Percentiles rank a stretch among this genome's conserved stretches.
phyloP scores from a whole-genome alignment of 2,113 vertebrate species.

The Sminthopsis crassicaudata region DNA sequence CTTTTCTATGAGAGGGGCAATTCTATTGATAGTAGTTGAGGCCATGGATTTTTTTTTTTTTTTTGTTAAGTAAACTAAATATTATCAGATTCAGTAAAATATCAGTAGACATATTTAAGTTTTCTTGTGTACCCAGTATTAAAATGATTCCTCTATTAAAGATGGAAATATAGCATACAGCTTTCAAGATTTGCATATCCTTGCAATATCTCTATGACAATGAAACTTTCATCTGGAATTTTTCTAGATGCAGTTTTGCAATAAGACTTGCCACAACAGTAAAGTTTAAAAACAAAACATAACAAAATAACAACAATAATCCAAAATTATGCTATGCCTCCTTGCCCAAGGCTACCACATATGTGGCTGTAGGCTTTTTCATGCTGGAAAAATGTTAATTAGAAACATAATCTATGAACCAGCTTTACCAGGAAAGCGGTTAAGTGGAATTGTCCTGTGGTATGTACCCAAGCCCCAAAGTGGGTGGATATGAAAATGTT shows the following conservation, averaged over 20 bases:
- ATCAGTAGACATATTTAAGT: not conserved
- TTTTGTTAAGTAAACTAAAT: not conserved
- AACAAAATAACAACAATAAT: not conserved
- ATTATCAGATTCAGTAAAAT: not conserved
- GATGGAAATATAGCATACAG: not conserved
- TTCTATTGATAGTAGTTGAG: not conserved
- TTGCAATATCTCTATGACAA: conserved; percentile 37
- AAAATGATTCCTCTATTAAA: conserved; percentile 23
- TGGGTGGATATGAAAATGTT: not conserved
- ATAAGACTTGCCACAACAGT: not conserved
- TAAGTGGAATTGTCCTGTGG: not conserved
- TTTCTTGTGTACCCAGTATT: not conserved
- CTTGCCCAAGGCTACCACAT: conserved; percentile 57
- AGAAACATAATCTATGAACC: conserved; percentile 74
- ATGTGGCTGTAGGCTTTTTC: conserved; percentile 48
- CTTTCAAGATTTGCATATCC: not conserved
- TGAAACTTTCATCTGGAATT: conserved; percentile 20
- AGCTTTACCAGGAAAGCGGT: conserved; percentile 68
- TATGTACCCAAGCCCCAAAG: conserved; percentile 5
- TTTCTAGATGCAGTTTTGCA: conserved; percentile 1
- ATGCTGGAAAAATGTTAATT: conserved; percentile 70
- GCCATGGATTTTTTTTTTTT: no score
- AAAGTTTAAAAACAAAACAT: not conserved
- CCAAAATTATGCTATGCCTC: conserved; percentile 53
- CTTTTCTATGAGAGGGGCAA: not conserved